Evolutionary conservation across 2,797 vertebrate species (phyloP).

Genomic region (Argyrosomus regius): DNA sequence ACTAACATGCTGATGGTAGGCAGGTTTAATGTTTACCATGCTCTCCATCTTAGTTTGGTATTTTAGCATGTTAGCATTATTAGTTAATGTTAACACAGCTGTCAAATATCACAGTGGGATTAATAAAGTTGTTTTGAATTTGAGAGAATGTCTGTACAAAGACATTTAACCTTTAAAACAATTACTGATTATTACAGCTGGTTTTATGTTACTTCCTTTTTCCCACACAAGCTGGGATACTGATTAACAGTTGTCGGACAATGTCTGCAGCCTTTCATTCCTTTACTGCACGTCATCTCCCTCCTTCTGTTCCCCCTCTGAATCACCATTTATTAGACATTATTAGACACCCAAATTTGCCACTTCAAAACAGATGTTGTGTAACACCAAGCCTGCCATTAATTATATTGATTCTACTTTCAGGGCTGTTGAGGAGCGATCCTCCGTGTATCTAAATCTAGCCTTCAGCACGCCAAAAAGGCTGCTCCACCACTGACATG

Average conservation of each 20-base stretch:
- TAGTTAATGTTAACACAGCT: neutral
- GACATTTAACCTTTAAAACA: neutral
- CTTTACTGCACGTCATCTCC: neutral
- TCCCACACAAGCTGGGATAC: too few species aligned
- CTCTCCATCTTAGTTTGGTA: neutral
- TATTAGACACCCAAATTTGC: conserved; percentile 6
- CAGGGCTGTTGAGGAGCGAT: neutral
- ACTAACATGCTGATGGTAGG: neutral
- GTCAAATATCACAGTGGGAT: too few species aligned
- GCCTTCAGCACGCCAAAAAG: neutral
- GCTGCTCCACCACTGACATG: neutral
- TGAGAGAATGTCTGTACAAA: neutral
- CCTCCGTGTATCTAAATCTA: neutral
- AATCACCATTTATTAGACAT: conserved; percentile 21
- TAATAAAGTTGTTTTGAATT: too few species aligned
- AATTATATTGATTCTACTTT: conserved; percentile 22
- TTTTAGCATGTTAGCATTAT: neutral
- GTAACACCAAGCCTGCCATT: neutral
- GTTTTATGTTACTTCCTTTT: too few species aligned
- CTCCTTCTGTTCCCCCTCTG: neutral
- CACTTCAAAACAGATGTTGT: conserved; percentile 19
- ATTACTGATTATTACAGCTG: neutral
- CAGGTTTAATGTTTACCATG: neutral
- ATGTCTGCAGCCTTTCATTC: neutral
- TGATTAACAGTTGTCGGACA: neutral